Percentiles rank a stretch among this genome's conserved stretches.
phyloP scores from a whole-genome alignment of 2,888 invertebrate species.

The Plagiodera versicolora region DNA sequence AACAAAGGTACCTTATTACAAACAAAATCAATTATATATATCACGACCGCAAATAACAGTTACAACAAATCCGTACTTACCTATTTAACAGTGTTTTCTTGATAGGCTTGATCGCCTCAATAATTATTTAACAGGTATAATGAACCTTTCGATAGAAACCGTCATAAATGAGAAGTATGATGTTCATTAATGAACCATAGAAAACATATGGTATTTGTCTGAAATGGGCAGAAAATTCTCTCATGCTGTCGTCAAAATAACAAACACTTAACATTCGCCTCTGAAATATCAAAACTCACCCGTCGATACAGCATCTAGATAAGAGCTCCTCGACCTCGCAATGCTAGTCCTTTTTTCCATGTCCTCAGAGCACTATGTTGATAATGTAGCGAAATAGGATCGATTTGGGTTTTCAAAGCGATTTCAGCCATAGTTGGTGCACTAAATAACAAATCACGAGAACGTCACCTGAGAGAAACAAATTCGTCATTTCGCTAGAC shows the following conservation, averaged over 20 bases:
- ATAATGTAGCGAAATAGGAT: slow-evolving; percentile 81
- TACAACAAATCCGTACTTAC: slow-evolving; percentile 14
- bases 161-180: slow-evolving; percentile 16
- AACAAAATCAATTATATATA: background rate
- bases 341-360: slow-evolving; percentile 55
- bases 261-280: slow-evolving; percentile 10
- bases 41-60: slow-evolving; percentile 22
- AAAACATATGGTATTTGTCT: slow-evolving; percentile 15
- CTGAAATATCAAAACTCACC: slow-evolving; percentile 37
- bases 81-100: background rate
- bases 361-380: slow-evolving; percentile 77
- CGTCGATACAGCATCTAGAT: slow-evolving; percentile 44
- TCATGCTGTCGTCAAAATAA: slow-evolving; percentile 15
- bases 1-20: too few species aligned
- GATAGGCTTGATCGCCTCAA: slow-evolving; percentile 13
- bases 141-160: slow-evolving; percentile 22
- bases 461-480: slow-evolving; percentile 20
- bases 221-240: slow-evolving; percentile 6
- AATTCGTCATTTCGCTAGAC: slow-evolving; percentile 15
- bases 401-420: slow-evolving; percentile 80
- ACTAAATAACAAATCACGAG: slow-evolving; percentile 18
- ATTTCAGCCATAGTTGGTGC: slow-evolving; percentile 42
- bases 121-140: slow-evolving; percentile 16
- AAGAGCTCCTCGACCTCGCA: slow-evolving; percentile 43
- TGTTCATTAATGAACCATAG: background rate